Percentiles rank a stretch among this genome's conserved stretches.
phyloP scores from a whole-genome alignment of 2,888 invertebrate genomes.

The Brachylomia viminalis region DNA sequence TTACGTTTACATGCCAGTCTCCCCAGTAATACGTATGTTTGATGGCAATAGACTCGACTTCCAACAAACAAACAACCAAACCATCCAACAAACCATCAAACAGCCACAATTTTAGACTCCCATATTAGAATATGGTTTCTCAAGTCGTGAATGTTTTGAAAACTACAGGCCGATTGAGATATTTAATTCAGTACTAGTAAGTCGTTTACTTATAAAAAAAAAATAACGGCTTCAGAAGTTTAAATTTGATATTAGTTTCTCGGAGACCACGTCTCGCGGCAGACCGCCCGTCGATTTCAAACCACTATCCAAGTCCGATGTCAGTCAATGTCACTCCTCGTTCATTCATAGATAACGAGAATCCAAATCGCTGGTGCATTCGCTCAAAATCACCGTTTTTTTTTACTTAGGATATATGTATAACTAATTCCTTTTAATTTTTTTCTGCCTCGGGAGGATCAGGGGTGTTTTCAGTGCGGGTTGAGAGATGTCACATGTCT shows the following conservation, averaged over 20 bases:
- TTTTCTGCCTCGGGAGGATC: neutral
- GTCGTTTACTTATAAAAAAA: slow-evolving; percentile 24
- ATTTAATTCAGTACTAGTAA: neutral
- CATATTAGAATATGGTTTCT: neutral
- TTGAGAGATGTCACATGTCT: no score
- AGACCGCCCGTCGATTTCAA: slow-evolving; percentile 67
- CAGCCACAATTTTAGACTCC: neutral
- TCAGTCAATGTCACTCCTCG: slow-evolving; percentile 83
- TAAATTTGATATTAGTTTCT: slow-evolving; percentile 54
- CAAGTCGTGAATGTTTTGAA: neutral
- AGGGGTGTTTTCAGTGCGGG: no score
- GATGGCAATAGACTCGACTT: no score
- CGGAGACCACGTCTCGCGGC: slow-evolving; percentile 43
- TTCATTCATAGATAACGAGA: slow-evolving; percentile 74
- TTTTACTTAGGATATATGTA: no score
- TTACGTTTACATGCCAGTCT: neutral
- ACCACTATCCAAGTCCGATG: slow-evolving; percentile 69
- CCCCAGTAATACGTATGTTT: no score
- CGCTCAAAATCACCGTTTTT: slow-evolving; percentile 50
- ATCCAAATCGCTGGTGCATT: slow-evolving; percentile 71
- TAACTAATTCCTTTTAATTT: slow-evolving; percentile 23
- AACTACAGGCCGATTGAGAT: slow-evolving; percentile 25
- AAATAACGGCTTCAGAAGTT: slow-evolving; percentile 29
- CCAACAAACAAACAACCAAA: no score
- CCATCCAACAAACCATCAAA: no score